Conservation (phyloP, 92 coral and sea anemone genomes). For the Nematostella vectensis region DNA sequence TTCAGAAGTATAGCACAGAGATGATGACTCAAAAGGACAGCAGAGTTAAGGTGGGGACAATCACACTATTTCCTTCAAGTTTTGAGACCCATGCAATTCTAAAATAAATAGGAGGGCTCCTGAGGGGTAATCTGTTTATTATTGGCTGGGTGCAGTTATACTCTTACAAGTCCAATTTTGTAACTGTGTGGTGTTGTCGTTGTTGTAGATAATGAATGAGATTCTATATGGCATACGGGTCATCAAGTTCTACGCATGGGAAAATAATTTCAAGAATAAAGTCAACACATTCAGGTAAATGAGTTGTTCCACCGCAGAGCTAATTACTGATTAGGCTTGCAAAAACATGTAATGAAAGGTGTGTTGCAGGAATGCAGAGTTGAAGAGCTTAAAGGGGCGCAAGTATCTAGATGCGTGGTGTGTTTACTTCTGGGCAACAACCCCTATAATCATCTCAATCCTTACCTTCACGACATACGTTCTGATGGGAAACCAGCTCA, state of each 20-base stretch:
- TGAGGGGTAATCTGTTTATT: too few species aligned
- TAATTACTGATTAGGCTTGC: neutral
- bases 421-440: slow-evolving; percentile 98
- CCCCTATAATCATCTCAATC: slow-evolving; percentile 92
- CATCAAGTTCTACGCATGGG: slow-evolving; percentile 97
- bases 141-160: too few species aligned
- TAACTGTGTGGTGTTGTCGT: too few species aligned
- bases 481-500: slow-evolving; percentile 84
- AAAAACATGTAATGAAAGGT: too few species aligned
- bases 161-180: too few species aligned
- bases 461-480: slow-evolving; percentile 86
- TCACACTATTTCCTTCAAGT: slow-evolving; percentile 1
- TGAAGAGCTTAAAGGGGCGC: slow-evolving; percentile 86
- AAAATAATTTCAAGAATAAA: slow-evolving; percentile 71
- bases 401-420: slow-evolving; percentile 98
- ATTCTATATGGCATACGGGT: slow-evolving; percentile 91
- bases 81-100: too few species aligned
- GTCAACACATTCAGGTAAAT: slow-evolving; percentile 61
- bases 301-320: neutral
- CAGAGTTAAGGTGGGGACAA: slow-evolving; percentile 71
- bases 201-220: slow-evolving; percentile 85
- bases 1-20: slow-evolving; percentile 69
- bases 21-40: slow-evolving; percentile 91
- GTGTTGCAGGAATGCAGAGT: slow-evolving; percentile 77
- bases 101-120: too few species aligned